Percentiles rank a stretch among this genome's conserved stretches.
phyloP scores from a whole-genome alignment of 2,888 invertebrate species.

The Epsilonema sp. region DNA sequence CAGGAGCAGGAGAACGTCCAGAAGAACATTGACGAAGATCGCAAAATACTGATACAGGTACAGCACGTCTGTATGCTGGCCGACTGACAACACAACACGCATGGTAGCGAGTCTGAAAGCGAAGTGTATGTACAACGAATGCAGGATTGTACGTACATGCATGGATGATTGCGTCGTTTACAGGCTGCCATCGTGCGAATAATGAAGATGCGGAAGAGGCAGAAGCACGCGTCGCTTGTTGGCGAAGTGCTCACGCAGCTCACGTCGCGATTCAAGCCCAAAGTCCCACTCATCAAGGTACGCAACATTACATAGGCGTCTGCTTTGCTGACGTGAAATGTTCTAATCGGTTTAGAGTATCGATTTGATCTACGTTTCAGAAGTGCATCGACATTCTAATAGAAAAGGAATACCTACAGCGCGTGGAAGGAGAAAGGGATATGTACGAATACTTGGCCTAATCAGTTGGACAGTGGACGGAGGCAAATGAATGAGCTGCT shows the following conservation, averaged over 20 bases:
- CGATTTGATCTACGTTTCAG: slow-evolving; percentile 39
- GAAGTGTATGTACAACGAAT: too few relatives aligned
- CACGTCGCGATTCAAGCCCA: slow-evolving; percentile 80
- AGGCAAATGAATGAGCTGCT: too few relatives aligned
- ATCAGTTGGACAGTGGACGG: slow-evolving; percentile 9
- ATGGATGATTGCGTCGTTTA: slow-evolving; percentile 4
- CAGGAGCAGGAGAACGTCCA: slow-evolving; percentile 91
- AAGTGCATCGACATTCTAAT: slow-evolving; percentile 99
- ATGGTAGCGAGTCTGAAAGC: too few relatives aligned
- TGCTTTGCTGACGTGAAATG: neutral
- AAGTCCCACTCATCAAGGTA: slow-evolving; percentile 89
- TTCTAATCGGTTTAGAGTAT: neutral
- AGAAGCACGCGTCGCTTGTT: slow-evolving; percentile 75
- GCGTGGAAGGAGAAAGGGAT: slow-evolving; percentile 91
- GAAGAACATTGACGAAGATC: slow-evolving; percentile 94
- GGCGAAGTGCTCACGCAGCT: slow-evolving; percentile 90
- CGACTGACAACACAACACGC: too few relatives aligned
- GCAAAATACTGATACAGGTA: slow-evolving; percentile 87
- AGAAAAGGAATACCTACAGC: slow-evolving; percentile 92
- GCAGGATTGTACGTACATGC: neutral
- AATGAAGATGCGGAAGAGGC: slow-evolving; percentile 92
- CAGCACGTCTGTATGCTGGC: slow-evolving; percentile 1
- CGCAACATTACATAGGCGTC: neutral
- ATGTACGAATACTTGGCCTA: slow-evolving; percentile 93
- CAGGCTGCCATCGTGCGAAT: slow-evolving; percentile 41